These are phyloP conservation scores for Leptura quadrifasciata DNA, from an alignment of 2,888 invertebrate species.

Conservation along the genomic window DNA sequence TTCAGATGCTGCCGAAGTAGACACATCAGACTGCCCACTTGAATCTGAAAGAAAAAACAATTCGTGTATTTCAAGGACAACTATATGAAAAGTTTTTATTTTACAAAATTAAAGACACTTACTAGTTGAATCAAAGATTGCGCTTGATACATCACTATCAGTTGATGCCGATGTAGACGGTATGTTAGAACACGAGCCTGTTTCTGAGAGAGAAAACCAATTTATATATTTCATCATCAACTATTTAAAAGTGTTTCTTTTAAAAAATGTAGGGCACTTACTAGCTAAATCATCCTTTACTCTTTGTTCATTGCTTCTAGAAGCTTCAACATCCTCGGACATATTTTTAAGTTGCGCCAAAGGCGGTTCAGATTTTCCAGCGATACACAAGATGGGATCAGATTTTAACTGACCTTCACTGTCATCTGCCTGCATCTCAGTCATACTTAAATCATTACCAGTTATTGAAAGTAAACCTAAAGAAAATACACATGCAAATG, in stretches of 20 bases:
- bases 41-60: neutral
- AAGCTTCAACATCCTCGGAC: constrained; percentile 7
- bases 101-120: no score
- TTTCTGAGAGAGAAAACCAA: neutral
- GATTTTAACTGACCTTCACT: neutral
- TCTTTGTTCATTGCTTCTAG: neutral
- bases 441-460: neutral
- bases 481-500: neutral
- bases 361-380: constrained; percentile 13
- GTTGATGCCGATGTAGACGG: no score
- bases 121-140: no score
- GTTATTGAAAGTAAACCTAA: neutral
- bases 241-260: no score
- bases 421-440: neutral
- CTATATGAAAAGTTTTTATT: no score
- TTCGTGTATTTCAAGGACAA: no score
- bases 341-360: constrained; percentile 15
- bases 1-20: neutral
- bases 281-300: no score
- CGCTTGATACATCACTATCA: no score
- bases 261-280: no score
- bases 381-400: neutral
- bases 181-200: no score
- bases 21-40: neutral
- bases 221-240: neutral